phyloP scores from a whole-genome alignment of 1,140 invertebrate species.

The Dinoponera quadriceps region DNA sequence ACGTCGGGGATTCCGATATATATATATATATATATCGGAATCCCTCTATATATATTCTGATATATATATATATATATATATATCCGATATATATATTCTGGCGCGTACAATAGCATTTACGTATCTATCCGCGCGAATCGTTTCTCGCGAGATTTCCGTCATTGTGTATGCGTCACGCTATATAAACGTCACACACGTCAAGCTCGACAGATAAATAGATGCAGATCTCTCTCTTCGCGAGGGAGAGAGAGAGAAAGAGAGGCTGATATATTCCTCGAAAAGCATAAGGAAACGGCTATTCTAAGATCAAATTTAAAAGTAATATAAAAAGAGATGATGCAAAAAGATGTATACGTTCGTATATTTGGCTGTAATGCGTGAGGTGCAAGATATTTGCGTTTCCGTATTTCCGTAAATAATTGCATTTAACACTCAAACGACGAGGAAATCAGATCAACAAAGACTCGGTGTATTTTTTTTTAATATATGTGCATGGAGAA shows the following conservation, averaged over 20 bases:
- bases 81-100: conserved; percentile 5
- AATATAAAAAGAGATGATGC: not conserved
- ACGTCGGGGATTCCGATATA: conserved; percentile 48
- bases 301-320: not conserved
- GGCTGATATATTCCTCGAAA: not conserved
- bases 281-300: not conserved
- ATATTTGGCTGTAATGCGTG: no score
- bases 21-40: no score
- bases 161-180: conserved; percentile 32
- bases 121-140: conserved; percentile 58
- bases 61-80: no score
- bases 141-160: conserved; percentile 20
- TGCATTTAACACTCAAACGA: no score
- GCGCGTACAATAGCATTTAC: conserved; percentile 64
- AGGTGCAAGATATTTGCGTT: no score
- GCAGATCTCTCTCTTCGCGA: not conserved
- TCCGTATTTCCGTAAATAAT: no score
- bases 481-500: no score
- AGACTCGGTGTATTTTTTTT: no score
- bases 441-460: no score
- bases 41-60: no score
- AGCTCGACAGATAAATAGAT: conserved; percentile 15
- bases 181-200: not conserved
- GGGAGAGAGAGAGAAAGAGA: not conserved
- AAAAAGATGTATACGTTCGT: not conserved